Conservation (phyloP, 37 sponge, comb jelly and placozoan species). For the Crambe crambe region DNA sequence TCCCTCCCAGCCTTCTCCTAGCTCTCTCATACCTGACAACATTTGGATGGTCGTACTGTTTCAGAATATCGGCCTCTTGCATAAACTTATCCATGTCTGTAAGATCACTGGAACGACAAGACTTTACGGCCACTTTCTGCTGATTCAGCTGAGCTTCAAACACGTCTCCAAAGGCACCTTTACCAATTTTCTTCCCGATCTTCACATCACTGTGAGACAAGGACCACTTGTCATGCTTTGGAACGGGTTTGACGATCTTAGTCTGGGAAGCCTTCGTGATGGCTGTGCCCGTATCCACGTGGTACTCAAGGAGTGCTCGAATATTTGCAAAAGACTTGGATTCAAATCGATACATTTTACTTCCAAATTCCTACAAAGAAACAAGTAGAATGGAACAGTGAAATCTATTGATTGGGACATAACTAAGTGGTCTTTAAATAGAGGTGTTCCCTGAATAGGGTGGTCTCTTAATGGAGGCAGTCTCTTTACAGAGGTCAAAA, state of each 20-base stretch:
- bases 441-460: no score
- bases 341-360: conserved; percentile 69
- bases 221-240: conserved; percentile 64
- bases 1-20: no score
- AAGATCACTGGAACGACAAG: conserved; percentile 75
- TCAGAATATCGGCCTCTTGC: conserved; percentile 90
- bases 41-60: conserved; percentile 93
- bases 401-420: no score
- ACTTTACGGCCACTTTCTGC: conserved; percentile 80
- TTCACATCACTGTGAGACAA: conserved; percentile 34
- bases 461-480: no score
- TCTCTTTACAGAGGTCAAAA: no score
- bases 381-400: no score
- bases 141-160: conserved; percentile 58
- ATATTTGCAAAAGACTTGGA: conserved; percentile 52
- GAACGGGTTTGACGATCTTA: conserved; percentile 32
- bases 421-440: no score
- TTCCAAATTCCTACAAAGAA: conserved; percentile 22
- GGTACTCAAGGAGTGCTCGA: conserved; percentile 61
- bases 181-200: conserved; percentile 55
- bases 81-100: conserved; percentile 82
- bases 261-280: conserved; percentile 62
- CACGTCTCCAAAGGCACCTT: conserved; percentile 94
- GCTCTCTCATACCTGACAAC: conserved; percentile 84
- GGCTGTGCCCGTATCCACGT: conserved; percentile 33